Base-by-base conservation (phyloP, 2,888 invertebrate species). In the Atethmia centrago region DNA sequence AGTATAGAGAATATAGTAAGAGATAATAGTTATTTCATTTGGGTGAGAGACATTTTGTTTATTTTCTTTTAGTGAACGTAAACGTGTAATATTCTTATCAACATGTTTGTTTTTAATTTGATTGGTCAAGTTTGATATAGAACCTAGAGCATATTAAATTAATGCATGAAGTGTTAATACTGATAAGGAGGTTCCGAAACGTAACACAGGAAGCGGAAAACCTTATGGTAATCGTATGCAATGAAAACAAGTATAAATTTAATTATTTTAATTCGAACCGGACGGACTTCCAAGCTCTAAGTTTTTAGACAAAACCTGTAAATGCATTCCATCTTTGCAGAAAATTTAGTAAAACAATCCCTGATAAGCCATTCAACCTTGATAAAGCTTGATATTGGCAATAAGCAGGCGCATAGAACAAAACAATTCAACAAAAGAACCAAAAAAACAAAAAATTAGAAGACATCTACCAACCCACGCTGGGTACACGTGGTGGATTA, bases 121-220 rank as follows among this genome's bases (percentile, higher is more conserved):
- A 42, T 71, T 31, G 16, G 21, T 51, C n/a, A 42, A 7, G 16
- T 51, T 47, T 40, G 16, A 56, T 31, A 0, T 16, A 25, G 21
- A 53, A 42, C 42, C 16, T 14, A 31, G n/a, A 10, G 31, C 42
- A 45, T 25, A 40, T 47, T n/a, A 64, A 56, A 40, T 47, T n/a
- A 64, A 56, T 59, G 19, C 69, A 51, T 49, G n/a, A 80, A 53
- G 19, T 62, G 14, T 71, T 51, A 0, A 19, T 59, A 59, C 55
- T 45, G 51, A 58, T 69, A 82, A 75, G 75, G 79, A 82, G 82
- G 79, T 69, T 62, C 68, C 67, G 45, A 81, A 82, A 65, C 40
- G 10, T 62, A 62, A 58, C 49, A 71, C 47, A 75, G 71, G 75
- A 82, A 82, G 65, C 71, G 83, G 79, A 81, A 70, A 71, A 62